phyloP scores from a whole-genome alignment of 2,113 vertebrate genomes.

The Clarias magur region DNA sequence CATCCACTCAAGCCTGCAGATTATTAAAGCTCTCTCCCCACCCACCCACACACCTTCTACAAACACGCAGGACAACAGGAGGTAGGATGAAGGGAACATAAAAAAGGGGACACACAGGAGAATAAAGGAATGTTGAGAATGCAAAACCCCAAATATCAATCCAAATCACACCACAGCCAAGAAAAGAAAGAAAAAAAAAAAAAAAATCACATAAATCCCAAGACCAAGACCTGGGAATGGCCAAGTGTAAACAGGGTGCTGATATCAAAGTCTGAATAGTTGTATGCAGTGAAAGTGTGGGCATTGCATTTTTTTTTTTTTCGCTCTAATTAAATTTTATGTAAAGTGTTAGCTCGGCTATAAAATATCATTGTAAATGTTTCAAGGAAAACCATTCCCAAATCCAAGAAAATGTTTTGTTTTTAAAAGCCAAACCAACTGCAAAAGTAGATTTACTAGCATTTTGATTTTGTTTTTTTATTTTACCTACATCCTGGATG shows the following conservation, averaged over 20 bases:
- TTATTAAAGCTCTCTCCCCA: not conserved
- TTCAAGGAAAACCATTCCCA: conserved; percentile 45
- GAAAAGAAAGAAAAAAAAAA: not conserved
- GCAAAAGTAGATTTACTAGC: conserved; percentile 45
- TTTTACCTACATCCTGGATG: conserved; percentile 79
- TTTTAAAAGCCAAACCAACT: conserved; percentile 46
- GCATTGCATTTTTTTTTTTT: not conserved
- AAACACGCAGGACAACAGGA: conserved; percentile 67
- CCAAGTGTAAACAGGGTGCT: not conserved
- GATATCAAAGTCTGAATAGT: not conserved
- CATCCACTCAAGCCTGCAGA: conserved; percentile 1
- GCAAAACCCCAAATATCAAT: conserved; percentile 23
- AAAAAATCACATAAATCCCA: conserved; percentile 43
- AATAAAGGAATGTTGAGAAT: conserved; percentile 57
- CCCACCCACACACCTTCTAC: conserved; percentile 70
- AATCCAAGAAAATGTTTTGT: conserved; percentile 54
- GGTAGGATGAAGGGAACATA: conserved; percentile 61
- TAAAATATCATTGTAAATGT: conserved; percentile 21
- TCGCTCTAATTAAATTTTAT: conserved; percentile 16
- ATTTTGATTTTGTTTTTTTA: conserved; percentile 38
- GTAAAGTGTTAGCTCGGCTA: conserved; percentile 16
- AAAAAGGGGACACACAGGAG: conserved; percentile 65
- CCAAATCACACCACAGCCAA: conserved; percentile 49
- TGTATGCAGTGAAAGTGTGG: conserved; percentile 8
- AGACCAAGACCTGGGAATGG: conserved; percentile 43